phyloP scores from a whole-genome alignment of 1,140 invertebrate genomes.

The Drosophila ambigua region DNA sequence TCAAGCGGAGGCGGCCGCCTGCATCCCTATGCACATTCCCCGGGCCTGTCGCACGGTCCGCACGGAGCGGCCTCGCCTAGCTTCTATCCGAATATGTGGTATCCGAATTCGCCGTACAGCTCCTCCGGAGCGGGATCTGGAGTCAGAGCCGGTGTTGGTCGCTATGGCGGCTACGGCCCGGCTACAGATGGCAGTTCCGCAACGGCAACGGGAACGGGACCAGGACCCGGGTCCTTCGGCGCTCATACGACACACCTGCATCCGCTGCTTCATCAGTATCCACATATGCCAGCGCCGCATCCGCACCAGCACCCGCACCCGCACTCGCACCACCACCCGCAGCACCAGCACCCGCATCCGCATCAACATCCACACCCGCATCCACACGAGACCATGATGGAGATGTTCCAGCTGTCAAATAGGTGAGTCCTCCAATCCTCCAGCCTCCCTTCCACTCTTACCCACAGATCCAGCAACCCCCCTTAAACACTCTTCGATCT shows the following conservation, averaged over 20 bases:
- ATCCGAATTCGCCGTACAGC: slow-evolving; percentile 74
- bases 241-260: slow-evolving; percentile 31
- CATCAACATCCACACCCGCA: slow-evolving; percentile 47
- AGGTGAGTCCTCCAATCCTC: slow-evolving; percentile 57
- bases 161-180: slow-evolving; percentile 22
- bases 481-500: too few relatives aligned
- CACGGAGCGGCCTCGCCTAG: slow-evolving; percentile 20
- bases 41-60: slow-evolving; percentile 20
- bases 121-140: slow-evolving; percentile 11
- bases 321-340: slow-evolving; percentile 40
- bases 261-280: slow-evolving; percentile 36
- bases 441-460: not conserved
- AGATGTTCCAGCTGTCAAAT: slow-evolving; percentile 81
- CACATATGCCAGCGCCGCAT: slow-evolving; percentile 18
- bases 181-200: not conserved
- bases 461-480: not conserved
- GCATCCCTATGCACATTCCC: slow-evolving; percentile 65
- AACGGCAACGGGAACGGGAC: not conserved
- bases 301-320: slow-evolving; percentile 35
- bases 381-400: slow-evolving; percentile 78
- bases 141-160: slow-evolving; percentile 5
- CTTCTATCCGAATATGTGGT: slow-evolving; percentile 80
- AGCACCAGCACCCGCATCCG: slow-evolving; percentile 29
- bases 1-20: slow-evolving; percentile 9
- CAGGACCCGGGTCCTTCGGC: slow-evolving; percentile 10